Percentiles rank a stretch among this genome's conserved stretches.
Conservation (phyloP, 2,113 vertebrate genomes). For the Ctenodactylus gundi region DNA sequence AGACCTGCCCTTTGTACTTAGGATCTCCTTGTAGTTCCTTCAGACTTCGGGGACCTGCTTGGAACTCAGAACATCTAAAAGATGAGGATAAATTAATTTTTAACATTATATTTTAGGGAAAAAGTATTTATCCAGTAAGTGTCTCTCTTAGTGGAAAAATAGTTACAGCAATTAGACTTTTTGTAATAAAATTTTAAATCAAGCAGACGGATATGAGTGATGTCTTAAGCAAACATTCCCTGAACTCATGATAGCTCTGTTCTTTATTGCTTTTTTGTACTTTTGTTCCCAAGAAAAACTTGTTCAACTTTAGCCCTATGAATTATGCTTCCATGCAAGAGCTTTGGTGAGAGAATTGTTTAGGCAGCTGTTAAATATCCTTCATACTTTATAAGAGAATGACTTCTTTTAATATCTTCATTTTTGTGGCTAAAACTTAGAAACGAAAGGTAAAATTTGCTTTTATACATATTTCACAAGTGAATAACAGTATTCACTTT, state of each 20-base stretch:
- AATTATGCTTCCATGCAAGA: constrained; percentile 60
- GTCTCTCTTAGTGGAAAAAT: constrained; percentile 59
- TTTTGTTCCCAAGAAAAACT: constrained; percentile 75
- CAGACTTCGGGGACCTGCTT: neutral
- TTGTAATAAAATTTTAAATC: constrained; percentile 69
- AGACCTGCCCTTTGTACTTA: constrained; percentile 70
- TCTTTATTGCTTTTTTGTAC: constrained; percentile 72
- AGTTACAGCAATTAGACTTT: constrained; percentile 27
- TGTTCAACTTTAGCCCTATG: constrained; percentile 61
- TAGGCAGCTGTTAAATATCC: constrained; percentile 71
- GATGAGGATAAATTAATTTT: constrained; percentile 45
- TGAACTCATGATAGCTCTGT: constrained; percentile 54
- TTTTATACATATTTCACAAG: neutral
- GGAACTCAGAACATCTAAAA: neutral
- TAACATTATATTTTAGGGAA: constrained; percentile 55
- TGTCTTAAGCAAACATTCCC: constrained; percentile 63
- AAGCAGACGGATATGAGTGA: constrained; percentile 35
- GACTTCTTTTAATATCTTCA: constrained; percentile 14
- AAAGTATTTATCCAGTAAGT: constrained; percentile 43
- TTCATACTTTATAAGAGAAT: constrained; percentile 55
- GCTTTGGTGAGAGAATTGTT: constrained; percentile 64
- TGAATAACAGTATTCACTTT: neutral
- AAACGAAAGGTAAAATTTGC: neutral
- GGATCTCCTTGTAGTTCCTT: constrained; percentile 71
- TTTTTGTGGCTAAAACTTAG: constrained; percentile 13